These are phyloP conservation scores for Trichonephila clavata DNA, from an alignment of 1,140 invertebrate genomes.

Conservation along the genomic window DNA sequence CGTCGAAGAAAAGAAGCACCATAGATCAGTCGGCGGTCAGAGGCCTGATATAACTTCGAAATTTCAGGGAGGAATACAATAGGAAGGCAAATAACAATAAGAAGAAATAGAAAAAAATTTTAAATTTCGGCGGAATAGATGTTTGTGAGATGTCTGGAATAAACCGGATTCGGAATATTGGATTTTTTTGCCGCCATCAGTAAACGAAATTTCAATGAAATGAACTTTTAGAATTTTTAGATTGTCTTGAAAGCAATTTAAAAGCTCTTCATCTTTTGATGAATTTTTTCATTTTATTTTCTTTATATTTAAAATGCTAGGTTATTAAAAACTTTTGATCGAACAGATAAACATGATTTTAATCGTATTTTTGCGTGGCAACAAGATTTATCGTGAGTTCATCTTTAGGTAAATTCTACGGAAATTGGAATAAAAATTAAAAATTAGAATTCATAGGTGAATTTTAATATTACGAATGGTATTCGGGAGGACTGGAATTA, in stretches of 20 bases:
- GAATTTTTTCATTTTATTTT: background rate
- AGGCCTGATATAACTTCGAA: background rate
- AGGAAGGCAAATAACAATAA: background rate
- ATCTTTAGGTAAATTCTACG: too few species aligned
- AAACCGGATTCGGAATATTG: background rate
- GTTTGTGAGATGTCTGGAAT: background rate
- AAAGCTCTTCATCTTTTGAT: background rate
- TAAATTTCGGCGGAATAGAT: background rate
- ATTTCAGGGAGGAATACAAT: background rate
- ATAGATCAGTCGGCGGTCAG: background rate
- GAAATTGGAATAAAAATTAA: too few species aligned
- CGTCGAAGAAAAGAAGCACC: background rate
- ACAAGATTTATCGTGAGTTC: too few species aligned
- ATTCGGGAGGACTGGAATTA: too few species aligned
- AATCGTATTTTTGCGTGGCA: background rate
- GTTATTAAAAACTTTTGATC: background rate
- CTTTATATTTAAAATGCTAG: background rate
- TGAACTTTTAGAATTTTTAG: background rate
- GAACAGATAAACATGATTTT: background rate
- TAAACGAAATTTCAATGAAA: background rate
- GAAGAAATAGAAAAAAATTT: conserved; percentile 7
- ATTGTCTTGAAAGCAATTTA: background rate
- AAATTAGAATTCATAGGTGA: too few species aligned
- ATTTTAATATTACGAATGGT: too few species aligned
- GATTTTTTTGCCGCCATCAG: background rate